Evolutionary conservation across 1,140 invertebrate genomes (phyloP).

Genomic region (Bombus turneri): DNA sequence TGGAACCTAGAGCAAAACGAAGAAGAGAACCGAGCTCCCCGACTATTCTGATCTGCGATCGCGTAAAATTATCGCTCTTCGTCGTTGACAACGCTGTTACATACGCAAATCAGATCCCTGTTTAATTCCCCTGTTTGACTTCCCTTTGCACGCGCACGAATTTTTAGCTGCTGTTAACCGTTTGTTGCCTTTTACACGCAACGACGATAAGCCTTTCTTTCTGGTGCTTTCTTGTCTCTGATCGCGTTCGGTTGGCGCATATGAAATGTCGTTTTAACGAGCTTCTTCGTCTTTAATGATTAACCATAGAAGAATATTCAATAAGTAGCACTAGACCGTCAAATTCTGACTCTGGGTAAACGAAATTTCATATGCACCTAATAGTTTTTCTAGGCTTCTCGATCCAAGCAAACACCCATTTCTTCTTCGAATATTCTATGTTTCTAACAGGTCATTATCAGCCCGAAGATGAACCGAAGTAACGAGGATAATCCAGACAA

Average conservation of each 20-base stretch:
- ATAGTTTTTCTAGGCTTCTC: no score
- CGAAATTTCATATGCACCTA: no score
- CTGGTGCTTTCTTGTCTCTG: background rate
- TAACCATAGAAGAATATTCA: no score
- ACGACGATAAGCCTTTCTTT: background rate
- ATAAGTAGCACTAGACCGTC: background rate
- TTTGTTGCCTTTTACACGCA: slow-evolving; percentile 1
- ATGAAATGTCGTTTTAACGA: no score
- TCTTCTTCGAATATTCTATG: background rate
- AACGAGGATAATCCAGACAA: background rate
- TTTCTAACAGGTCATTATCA: background rate
- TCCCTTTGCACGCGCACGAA: slow-evolving; percentile 6
- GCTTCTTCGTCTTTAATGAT: no score
- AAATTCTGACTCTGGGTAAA: no score
- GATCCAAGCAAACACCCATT: background rate
- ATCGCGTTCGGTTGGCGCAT: background rate
- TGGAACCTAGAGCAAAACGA: background rate
- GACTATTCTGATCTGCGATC: background rate
- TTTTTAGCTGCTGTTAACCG: slow-evolving; percentile 22
- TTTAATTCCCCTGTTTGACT: background rate
- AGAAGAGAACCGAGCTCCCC: background rate
- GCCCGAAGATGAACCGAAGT: background rate
- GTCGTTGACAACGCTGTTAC: slow-evolving; percentile 34
- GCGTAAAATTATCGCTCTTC: slow-evolving; percentile 40
- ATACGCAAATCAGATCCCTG: background rate